Percentiles rank a stretch among this genome's conserved stretches.
Conservation (phyloP, 2,797 vertebrate species). For the Phaenicophaeus curvirostris region DNA sequence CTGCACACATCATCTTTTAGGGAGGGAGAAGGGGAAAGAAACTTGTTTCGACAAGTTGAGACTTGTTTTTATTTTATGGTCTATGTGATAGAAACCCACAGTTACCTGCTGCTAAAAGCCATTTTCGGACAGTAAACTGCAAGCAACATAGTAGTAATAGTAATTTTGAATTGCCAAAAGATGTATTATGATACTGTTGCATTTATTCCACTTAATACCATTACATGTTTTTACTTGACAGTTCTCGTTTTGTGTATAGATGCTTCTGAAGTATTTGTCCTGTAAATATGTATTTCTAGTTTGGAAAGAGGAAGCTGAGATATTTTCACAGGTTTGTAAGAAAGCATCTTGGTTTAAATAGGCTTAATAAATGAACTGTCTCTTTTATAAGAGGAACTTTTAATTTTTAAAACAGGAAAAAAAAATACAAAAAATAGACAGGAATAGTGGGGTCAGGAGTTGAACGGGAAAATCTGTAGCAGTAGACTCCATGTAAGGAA, state of each 20-base stretch:
- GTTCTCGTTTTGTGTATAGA: not conserved
- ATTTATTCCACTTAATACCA: not conserved
- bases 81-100: not conserved
- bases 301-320: not conserved
- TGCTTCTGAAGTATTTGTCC: not conserved
- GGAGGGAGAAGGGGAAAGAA: not conserved
- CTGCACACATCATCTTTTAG: not conserved
- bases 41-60: not conserved
- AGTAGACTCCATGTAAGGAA: constrained; percentile 20
- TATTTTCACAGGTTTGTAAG: constrained; percentile 13
- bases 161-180: constrained; percentile 31
- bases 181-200: not conserved
- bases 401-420: not conserved
- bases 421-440: too few relatives aligned
- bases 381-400: not conserved
- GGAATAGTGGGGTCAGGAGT: not conserved
- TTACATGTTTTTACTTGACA: not conserved
- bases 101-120: not conserved
- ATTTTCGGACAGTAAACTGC: not conserved
- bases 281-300: not conserved
- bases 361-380: not conserved
- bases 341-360: not conserved
- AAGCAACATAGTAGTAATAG: not conserved
- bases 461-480: not conserved
- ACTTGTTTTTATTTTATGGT: not conserved